Base-by-base conservation (phyloP, 37 sponge, comb jelly and placozoan genomes). In the Geodia barretti region DNA sequence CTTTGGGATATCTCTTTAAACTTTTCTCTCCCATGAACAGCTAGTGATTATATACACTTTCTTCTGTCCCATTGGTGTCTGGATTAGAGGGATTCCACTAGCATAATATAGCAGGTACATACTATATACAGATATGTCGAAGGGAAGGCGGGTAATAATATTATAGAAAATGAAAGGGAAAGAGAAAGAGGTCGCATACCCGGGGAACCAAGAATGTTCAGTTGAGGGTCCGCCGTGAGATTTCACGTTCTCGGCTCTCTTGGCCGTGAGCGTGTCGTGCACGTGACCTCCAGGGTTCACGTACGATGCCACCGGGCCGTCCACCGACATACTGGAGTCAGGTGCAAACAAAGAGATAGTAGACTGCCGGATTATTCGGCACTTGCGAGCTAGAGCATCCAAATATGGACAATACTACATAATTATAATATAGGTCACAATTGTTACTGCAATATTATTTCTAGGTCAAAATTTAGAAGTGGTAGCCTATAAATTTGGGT, bases 321-420 rank as follows among this genome's bases (percentile, higher is more conserved):
- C 94, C 78, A 93, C 85, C 0, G 97, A 96, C 97, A 96, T 90
- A 67, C 97, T 92, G n/a, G n/a, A n/a, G n/a, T n/a, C n/a, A n/a
- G n/a, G n/a, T n/a, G n/a, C n/a, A n/a, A n/a, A 59, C 60, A 59
- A 59, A 14, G 14, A 14, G 20, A 20, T 59, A 59, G 60, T 20
- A 59, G 19, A 59, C 60, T 59, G 14, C 60, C 60, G 60, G 19
- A 59, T 59, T 59, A 59, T 20, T 59, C 14, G 20, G 60, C 60
- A 14, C 14, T 59, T 20, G 20, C 60, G 14, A 20, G 14, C 19
- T 59, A 59, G 20, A 14, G 60, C 60, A 59, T 59, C 14, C 19
- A 21, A 59, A 14, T 20, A 59, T 21, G 19, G 19, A 59, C 60
- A 59, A 14, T 14, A 59, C 60, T 59, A 59, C 14, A 20, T 59